Conservation (phyloP, 2,888 invertebrate genomes). For the Drosophila cracens region DNA sequence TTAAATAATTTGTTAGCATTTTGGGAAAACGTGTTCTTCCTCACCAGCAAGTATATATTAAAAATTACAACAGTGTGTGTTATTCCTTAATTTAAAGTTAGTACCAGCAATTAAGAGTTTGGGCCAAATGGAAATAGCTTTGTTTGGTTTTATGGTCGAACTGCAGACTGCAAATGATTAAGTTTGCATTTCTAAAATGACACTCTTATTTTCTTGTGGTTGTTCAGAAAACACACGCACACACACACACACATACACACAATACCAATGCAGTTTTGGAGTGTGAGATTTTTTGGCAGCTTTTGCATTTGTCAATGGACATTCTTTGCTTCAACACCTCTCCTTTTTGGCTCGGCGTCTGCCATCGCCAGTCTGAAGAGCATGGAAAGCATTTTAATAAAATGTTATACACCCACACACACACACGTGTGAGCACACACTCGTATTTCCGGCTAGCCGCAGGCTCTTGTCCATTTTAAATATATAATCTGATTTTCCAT, state of each 20-base stretch:
- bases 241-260: not conserved
- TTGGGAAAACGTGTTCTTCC: not conserved
- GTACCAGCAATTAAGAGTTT: slow-evolving; percentile 36
- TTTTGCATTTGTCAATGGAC: slow-evolving; percentile 40
- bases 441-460: slow-evolving; percentile 59
- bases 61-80: not conserved
- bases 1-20: not conserved
- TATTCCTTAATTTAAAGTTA: not conserved
- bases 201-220: slow-evolving; percentile 72
- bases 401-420: slow-evolving; percentile 42
- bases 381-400: slow-evolving; percentile 67
- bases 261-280: slow-evolving; percentile 17
- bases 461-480: slow-evolving; percentile 69
- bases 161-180: slow-evolving; percentile 67
- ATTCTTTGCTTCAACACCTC: slow-evolving; percentile 15
- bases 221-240: slow-evolving; percentile 17
- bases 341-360: slow-evolving; percentile 19
- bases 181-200: slow-evolving; percentile 63
- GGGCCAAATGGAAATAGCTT: slow-evolving; percentile 15
- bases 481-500: slow-evolving; percentile 78
- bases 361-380: slow-evolving; percentile 59
- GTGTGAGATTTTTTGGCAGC: slow-evolving; percentile 52
- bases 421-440: slow-evolving; percentile 14
- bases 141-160: slow-evolving; percentile 28
- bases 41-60: not conserved